phyloP scores from a whole-genome alignment of 2,888 invertebrate genomes.

The Leptopterna dolabrata region DNA sequence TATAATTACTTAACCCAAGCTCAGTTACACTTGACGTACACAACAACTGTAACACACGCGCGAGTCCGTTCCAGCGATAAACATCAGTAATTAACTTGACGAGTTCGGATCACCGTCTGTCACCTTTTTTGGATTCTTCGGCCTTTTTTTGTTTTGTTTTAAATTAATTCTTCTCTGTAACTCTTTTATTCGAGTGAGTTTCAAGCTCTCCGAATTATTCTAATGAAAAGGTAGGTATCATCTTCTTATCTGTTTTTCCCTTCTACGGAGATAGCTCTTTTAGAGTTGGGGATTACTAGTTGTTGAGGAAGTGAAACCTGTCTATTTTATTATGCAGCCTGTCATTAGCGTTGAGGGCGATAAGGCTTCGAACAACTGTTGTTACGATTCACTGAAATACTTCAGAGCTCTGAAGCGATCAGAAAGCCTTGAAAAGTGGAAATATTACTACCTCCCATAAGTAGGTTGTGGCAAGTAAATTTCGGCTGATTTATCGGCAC shows the following conservation, averaged over 20 bases:
- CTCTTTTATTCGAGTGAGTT: slow-evolving; percentile 31
- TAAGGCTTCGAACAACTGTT: not conserved
- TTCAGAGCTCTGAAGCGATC: no score
- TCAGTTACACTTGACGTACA: slow-evolving; percentile 50
- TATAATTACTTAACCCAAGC: slow-evolving; percentile 50
- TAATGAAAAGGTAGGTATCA: slow-evolving; percentile 39
- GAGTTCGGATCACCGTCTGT: slow-evolving; percentile 51
- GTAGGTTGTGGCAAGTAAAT: not conserved
- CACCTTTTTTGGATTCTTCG: slow-evolving; percentile 41
- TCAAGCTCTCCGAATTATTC: slow-evolving; percentile 22
- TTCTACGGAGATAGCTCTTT: not conserved
- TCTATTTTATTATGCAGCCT: not conserved
- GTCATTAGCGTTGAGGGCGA: not conserved
- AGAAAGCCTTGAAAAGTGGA: not conserved
- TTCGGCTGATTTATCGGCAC: no score
- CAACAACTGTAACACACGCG: slow-evolving; percentile 47
- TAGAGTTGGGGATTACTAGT: not conserved
- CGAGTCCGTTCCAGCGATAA: slow-evolving; percentile 28
- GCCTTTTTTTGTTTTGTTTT: slow-evolving; percentile 22
- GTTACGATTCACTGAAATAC: not conserved
- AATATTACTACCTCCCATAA: not conserved
- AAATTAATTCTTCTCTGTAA: slow-evolving; percentile 29
- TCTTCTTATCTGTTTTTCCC: slow-evolving; percentile 3
- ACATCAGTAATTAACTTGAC: slow-evolving; percentile 53
- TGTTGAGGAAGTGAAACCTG: not conserved